Conservation (phyloP, 2,113 vertebrate species). For the Callorhinus ursinus region DNA sequence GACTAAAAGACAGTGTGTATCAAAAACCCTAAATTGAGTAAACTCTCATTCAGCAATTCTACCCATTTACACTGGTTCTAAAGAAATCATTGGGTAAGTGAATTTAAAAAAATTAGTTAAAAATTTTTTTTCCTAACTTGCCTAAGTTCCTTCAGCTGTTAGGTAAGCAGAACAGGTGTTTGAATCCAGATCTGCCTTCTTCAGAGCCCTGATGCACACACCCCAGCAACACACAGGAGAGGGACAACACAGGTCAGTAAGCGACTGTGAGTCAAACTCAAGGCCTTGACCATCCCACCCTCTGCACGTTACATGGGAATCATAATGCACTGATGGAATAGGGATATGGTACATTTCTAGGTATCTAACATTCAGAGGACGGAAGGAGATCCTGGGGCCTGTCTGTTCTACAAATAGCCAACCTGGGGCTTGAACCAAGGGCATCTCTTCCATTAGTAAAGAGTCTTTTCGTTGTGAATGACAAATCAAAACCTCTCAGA, state of each 20-base stretch:
- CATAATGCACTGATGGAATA: not conserved
- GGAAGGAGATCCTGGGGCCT: not conserved
- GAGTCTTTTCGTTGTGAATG: constrained; percentile 62
- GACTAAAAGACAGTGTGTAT: not conserved
- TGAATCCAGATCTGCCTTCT: not conserved
- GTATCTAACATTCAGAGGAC: not conserved
- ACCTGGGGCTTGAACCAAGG: not conserved
- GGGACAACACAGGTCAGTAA: not conserved
- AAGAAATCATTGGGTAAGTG: not conserved
- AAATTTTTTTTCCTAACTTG: not conserved
- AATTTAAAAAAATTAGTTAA: not conserved
- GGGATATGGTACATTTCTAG: not conserved
- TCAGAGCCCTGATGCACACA: not conserved
- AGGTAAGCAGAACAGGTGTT: not conserved
- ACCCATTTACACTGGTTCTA: not conserved
- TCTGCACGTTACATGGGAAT: not conserved
- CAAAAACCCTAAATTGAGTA: not conserved
- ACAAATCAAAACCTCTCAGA: constrained; percentile 73
- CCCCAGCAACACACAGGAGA: not conserved
- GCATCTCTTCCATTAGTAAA: constrained; percentile 30
- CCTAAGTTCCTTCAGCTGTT: not conserved
- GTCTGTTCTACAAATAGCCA: not conserved
- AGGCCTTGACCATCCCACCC: not conserved
- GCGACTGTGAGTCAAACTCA: not conserved
- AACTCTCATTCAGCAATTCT: not conserved